Evolutionary conservation across 2,113 vertebrate genomes (phyloP).

Genomic region (Parotia lawesii): DNA sequence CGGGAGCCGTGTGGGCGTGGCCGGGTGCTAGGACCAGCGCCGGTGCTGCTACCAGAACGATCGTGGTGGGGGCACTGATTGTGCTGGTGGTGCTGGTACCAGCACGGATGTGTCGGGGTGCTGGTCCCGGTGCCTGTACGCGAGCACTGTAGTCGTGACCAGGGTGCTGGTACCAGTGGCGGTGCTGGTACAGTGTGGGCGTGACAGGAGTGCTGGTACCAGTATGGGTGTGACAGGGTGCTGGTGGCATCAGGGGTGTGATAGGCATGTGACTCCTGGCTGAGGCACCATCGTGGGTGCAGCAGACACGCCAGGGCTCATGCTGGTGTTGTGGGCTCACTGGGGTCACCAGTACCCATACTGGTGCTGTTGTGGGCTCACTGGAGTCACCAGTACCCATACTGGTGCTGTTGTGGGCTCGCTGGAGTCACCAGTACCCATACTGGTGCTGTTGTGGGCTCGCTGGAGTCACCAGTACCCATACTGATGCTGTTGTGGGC

Average conservation of each 20-base stretch:
- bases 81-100: background rate
- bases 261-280: background rate
- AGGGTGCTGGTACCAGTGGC: fast-evolving
- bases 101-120: too few relatives aligned
- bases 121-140: background rate
- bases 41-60: background rate
- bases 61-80: background rate
- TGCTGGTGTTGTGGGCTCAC: background rate
- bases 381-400: background rate
- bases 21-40: background rate
- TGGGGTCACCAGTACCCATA: too few relatives aligned
- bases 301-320: background rate
- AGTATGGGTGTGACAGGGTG: background rate
- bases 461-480: background rate
- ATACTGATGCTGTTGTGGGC: background rate
- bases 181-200: background rate
- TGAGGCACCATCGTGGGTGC: background rate
- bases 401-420: background rate
- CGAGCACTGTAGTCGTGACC: fast-evolving
- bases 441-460: background rate
- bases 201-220: background rate
- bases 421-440: background rate
- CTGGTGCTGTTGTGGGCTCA: background rate
- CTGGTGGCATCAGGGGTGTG: background rate
- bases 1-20: background rate